A percentile compares a stretch with the other conserved stretches of the same genome.
phyloP scores from a whole-genome alignment of 2,888 invertebrate species.

The Fissipunctia ypsillon region DNA sequence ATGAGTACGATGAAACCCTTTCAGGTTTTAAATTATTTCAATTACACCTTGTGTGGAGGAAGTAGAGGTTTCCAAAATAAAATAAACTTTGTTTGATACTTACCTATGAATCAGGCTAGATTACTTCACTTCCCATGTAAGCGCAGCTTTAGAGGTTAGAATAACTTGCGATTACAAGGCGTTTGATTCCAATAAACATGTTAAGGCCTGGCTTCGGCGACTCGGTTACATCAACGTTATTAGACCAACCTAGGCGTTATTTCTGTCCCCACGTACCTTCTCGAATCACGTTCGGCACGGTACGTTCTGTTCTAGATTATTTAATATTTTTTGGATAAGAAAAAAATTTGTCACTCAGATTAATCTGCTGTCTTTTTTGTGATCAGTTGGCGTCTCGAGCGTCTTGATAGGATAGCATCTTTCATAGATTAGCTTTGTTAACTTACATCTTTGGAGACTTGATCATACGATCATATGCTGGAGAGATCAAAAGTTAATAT shows the following conservation, averaged over 20 bases:
- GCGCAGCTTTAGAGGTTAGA: background rate
- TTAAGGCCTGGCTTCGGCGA: too few species aligned
- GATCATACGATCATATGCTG: too few species aligned
- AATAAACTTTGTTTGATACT: background rate
- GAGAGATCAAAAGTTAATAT: background rate
- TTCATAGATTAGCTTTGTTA: background rate
- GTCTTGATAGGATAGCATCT: background rate
- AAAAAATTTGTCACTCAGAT: too few species aligned
- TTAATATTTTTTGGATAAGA: background rate
- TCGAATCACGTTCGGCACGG: background rate
- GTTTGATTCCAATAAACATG: background rate
- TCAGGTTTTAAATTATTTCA: background rate
- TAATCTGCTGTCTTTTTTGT: background rate
- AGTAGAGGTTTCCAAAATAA: background rate
- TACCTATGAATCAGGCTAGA: background rate
- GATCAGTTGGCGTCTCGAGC: background rate
- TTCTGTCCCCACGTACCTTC: background rate
- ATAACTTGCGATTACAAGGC: background rate
- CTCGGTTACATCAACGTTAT: conserved; percentile 8
- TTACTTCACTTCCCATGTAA: background rate
- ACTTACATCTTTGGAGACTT: background rate
- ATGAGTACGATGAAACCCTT: too few species aligned
- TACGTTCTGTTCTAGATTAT: conserved; percentile 6
- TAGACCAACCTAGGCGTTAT: background rate
- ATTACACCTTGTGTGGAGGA: background rate